phyloP scores from a whole-genome alignment of 2,888 invertebrate genomes.

The Bedellia somnulentella region DNA sequence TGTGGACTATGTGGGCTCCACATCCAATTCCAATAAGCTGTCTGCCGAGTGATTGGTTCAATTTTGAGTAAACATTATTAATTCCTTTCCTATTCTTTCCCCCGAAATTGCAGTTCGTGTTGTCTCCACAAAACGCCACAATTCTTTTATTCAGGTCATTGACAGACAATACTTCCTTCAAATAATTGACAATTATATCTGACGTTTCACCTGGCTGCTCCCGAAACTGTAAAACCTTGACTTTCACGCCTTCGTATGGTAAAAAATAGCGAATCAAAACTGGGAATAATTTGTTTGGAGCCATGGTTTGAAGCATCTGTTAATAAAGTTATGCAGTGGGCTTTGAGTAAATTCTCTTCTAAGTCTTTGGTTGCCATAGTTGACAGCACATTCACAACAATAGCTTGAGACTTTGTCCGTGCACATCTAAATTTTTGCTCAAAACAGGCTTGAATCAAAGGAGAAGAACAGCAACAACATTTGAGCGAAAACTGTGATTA shows the following conservation, averaged over 20 bases:
- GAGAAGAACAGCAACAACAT: no score
- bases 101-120: conserved; percentile 13
- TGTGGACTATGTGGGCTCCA: conserved; percentile 15
- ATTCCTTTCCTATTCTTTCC: conserved; percentile 12
- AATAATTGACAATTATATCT: neutral
- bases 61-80: conserved; percentile 12
- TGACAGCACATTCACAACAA: conserved; percentile 17
- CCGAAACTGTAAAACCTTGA: conserved; percentile 14
- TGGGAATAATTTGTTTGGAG: conserved; percentile 17
- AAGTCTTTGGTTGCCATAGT: conserved; percentile 14
- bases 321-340: conserved; percentile 14
- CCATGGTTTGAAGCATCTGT: conserved; percentile 20
- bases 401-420: no score
- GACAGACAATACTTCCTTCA: no score
- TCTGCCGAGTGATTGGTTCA: conserved; percentile 10
- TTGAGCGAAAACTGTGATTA: no score
- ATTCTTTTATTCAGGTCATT: no score
- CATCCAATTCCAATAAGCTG: conserved; percentile 13
- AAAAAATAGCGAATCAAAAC: conserved; percentile 14
- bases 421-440: conserved; percentile 18
- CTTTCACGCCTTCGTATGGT: conserved; percentile 14
- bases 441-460: conserved; percentile 16
- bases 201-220: conserved; percentile 10
- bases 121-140: no score
- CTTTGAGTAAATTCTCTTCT: conserved; percentile 13